A percentile compares a stretch with the other conserved stretches of the same genome.
These are phyloP conservation scores for Oophaga sylvatica DNA, from an alignment of 2,797 vertebrate genomes.

Conservation along the genomic window DNA sequence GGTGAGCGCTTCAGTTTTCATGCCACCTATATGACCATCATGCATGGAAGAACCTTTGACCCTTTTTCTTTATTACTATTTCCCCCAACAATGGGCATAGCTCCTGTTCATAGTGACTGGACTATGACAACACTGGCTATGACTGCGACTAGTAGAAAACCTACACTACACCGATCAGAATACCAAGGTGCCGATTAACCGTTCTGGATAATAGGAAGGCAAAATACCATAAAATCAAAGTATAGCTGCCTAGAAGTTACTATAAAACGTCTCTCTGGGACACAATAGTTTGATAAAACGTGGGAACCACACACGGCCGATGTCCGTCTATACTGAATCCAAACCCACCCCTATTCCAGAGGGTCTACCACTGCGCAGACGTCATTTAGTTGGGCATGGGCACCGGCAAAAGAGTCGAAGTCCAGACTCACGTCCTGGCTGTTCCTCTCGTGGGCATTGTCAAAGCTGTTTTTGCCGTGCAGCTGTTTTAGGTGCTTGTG, in stretches of 20 bases:
- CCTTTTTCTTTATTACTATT: too few species aligned
- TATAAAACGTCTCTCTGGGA: not conserved
- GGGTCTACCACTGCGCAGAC: slow-evolving; percentile 67
- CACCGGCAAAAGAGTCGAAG: slow-evolving; percentile 76
- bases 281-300: not conserved
- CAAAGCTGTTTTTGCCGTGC: slow-evolving; percentile 98
- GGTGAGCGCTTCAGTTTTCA: too few species aligned
- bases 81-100: not conserved
- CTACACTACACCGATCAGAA: not conserved
- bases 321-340: not conserved
- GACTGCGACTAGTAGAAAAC: not conserved
- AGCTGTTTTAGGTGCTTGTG: slow-evolving; percentile 98
- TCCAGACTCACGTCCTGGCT: slow-evolving; percentile 87
- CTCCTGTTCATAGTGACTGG: too few species aligned
- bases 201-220: not conserved
- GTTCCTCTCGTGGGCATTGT: slow-evolving; percentile 93
- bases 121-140: not conserved
- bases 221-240: not conserved
- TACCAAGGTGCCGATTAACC: not conserved
- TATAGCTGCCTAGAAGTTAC: slow-evolving; percentile 24
- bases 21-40: too few species aligned
- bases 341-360: too few species aligned
- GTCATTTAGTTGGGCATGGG: slow-evolving; percentile 36
- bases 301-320: not conserved
- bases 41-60: too few species aligned